phyloP scores from a whole-genome alignment of 2,113 vertebrate species.

The Tangachromis dhanisi region DNA sequence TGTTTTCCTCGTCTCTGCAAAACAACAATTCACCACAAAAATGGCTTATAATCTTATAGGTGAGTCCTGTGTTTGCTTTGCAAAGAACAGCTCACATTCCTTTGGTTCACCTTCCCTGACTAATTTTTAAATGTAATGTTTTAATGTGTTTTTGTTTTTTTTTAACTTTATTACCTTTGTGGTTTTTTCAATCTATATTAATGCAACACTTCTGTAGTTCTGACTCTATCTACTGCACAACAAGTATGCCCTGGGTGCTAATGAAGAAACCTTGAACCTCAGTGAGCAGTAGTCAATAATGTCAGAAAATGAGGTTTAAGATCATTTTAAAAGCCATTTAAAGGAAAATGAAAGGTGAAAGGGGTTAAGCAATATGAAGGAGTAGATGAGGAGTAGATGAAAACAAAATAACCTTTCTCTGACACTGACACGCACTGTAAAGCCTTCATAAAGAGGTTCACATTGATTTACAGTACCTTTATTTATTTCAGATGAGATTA shows the following conservation, averaged over 20 bases:
- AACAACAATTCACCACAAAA: neutral
- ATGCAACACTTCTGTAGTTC: rapidly evolving
- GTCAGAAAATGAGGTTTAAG: neutral
- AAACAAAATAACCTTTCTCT: neutral
- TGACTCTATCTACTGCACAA: neutral
- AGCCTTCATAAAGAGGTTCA: neutral
- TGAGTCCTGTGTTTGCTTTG: neutral
- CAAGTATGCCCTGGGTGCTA: neutral
- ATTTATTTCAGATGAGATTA: neutral
- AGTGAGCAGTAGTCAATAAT: neutral
- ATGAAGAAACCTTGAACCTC: neutral
- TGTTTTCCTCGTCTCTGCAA: rapidly evolving
- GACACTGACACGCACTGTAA: rapidly evolving
- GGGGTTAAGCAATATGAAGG: neutral
- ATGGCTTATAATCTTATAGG: rapidly evolving
- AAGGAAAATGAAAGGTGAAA: neutral
- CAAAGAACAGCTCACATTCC: neutral
- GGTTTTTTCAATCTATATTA: neutral
- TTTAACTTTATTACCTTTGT: neutral
- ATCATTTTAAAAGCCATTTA: neutral
- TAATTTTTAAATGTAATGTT: neutral
- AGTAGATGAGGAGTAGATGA: neutral
- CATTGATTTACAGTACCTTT: rapidly evolving
- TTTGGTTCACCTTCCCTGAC: neutral
- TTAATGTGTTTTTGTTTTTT: neutral